These are phyloP conservation scores for Globodera rostochiensis DNA, from an alignment of 1,140 invertebrate genomes.

Conservation along the genomic window DNA sequence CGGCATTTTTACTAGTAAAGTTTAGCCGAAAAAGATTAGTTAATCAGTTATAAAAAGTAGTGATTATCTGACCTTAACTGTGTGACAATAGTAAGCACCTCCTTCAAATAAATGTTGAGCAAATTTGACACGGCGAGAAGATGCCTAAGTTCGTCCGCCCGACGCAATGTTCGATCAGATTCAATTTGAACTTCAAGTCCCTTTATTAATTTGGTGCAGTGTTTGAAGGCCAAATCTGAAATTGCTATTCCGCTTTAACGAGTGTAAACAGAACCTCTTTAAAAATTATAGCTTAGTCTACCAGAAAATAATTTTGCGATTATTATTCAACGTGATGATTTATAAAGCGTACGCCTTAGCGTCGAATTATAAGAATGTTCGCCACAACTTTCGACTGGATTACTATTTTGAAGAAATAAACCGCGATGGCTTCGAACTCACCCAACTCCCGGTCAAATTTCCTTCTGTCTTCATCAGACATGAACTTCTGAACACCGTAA, in stretches of 20 bases:
- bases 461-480: conserved; percentile 50
- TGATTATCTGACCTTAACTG: conserved; percentile 45
- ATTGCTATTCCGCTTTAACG: not conserved
- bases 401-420: not conserved
- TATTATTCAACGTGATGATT: no score
- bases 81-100: conserved; percentile 52
- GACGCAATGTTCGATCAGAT: conserved; percentile 37
- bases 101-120: conserved; percentile 50
- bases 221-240: conserved; percentile 51
- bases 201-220: conserved; percentile 49
- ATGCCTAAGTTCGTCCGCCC: conserved; percentile 45
- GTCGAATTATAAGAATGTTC: no score
- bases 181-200: conserved; percentile 42
- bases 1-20: no score
- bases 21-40: no score
- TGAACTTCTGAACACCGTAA: conserved; percentile 50
- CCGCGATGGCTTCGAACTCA: conserved; percentile 15
- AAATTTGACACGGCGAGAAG: conserved; percentile 38
- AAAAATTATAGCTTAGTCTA: no score
- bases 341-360: no score
- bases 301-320: no score
- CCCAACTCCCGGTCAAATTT: conserved; percentile 52
- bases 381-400: no score
- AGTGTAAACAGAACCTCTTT: no score
- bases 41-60: not conserved